Conservation (phyloP, 2,113 vertebrate genomes). For the human region DNA sequence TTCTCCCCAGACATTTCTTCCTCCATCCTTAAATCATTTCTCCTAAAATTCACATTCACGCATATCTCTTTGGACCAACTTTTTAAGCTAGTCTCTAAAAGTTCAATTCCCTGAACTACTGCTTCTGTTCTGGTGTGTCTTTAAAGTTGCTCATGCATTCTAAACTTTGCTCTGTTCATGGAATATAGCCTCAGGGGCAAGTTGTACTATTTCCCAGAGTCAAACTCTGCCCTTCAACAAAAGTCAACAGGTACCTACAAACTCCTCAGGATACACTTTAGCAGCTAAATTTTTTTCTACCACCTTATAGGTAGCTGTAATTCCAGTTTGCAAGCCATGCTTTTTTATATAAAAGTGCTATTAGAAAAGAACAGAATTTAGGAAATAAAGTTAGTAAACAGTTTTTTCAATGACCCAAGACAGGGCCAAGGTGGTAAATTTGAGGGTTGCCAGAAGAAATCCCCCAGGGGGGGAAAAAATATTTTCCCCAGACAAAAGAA, state of each 20-base stretch:
- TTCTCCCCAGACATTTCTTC: background rate
- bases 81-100: constrained; percentile 62
- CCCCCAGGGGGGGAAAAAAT: no score
- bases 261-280: constrained; percentile 28
- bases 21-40: constrained; percentile 22
- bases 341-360: background rate
- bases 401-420: background rate
- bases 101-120: constrained; percentile 59
- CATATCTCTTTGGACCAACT: background rate
- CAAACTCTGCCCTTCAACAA: constrained; percentile 64
- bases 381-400: background rate
- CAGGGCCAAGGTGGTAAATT: background rate
- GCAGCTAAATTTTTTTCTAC: background rate
- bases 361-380: background rate
- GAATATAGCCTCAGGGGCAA: constrained; percentile 53
- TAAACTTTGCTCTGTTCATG: constrained; percentile 59
- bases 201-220: constrained; percentile 49
- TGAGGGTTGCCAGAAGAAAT: background rate
- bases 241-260: constrained; percentile 51
- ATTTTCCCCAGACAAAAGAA: background rate
- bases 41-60: constrained; percentile 46
- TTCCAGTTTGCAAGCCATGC: background rate
- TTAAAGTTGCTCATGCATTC: constrained; percentile 50
- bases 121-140: constrained; percentile 37
- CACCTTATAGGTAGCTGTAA: background rate